A percentile compares a stretch with the other conserved stretches of the same genome.
Conservation (phyloP, 2,113 vertebrate genomes). For the Hippoglossus stenolepis region DNA sequence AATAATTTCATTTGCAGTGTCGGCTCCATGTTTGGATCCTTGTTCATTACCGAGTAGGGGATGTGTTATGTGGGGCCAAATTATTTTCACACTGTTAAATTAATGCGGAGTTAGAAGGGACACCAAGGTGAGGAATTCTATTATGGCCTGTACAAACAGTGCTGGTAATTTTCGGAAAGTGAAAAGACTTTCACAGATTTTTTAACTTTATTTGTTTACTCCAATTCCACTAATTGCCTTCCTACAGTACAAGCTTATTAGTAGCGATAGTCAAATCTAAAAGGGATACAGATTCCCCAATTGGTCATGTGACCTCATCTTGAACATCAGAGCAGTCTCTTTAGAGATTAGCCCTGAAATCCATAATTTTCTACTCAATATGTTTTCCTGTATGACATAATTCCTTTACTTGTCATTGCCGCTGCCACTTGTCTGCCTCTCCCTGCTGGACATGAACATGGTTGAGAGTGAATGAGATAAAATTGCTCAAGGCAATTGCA, state of each 20-base stretch:
- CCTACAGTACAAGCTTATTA: neutral
- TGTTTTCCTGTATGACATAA: no score
- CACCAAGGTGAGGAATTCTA: neutral
- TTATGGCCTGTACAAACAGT: neutral
- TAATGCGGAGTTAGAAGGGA: slow-evolving; percentile 8
- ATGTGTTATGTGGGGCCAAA: slow-evolving; percentile 38
- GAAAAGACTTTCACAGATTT: neutral
- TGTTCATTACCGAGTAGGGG: slow-evolving; percentile 23
- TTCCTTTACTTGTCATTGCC: no score
- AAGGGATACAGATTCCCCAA: neutral
- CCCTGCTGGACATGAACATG: no score
- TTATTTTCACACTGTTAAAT: slow-evolving; percentile 36
- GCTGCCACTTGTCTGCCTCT: no score
- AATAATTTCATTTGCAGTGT: slow-evolving; percentile 44
- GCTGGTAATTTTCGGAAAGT: neutral
- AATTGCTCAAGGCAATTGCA: no score
- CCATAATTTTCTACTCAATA: no score
- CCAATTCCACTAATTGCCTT: neutral
- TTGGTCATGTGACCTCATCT: neutral
- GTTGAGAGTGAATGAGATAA: no score
- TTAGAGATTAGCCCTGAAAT: no score
- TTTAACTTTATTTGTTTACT: neutral
- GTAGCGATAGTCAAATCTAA: neutral
- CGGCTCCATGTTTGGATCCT: slow-evolving; percentile 32
- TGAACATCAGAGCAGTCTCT: neutral